Base-by-base conservation (phyloP, 2,113 vertebrate species). In the Chloroceryle aenea region DNA sequence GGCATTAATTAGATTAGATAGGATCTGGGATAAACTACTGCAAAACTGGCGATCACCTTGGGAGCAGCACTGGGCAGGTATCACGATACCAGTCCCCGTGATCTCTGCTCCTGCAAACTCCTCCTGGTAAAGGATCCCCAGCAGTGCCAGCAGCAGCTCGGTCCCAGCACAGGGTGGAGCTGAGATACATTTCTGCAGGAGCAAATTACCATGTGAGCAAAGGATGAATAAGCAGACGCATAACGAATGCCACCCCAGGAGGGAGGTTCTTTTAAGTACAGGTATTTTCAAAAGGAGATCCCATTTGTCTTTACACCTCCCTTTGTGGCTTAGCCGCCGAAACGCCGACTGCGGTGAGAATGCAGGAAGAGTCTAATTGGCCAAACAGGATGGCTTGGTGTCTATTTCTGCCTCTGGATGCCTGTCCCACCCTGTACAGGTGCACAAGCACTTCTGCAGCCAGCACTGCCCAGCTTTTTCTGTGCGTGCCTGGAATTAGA, bases 371-470 rank as follows among this genome's bases (percentile, higher is more conserved):
- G 83, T 22, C 1, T 72, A 92, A 95, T 95, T 94, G 96, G 76
- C 87, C 73, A 74, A 63, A 90, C 80, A 91, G 94, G 94, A 87
- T 43, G 85, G 89, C 82, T 74, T 4, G 25, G 80, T 90, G 71
- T 26, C 94, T 97, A 94, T 94, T 97, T 96, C 89, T 95, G 96
- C 80, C 72, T 82, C 79, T 15, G 61, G 72, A 73, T 69, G 86
- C 77, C 85, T 85, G 96, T 91, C 87, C 95, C 95, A 81, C 95
- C 97, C 95, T 32, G 40, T 61, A 75, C 95, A 97, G 96, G 96
- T 97, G 95, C 91, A 93, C 15, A 1, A 50, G 62, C 61, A 50
- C 72, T 74, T 52, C 30, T 18, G 4, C 66, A 78, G 77, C 78
- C 88, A 87, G 68, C 64, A 63, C 89, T 94, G 52, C 87, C 85